Conservation (phyloP, 1,140 invertebrate genomes). For the Panagrolaimus sp. region DNA sequence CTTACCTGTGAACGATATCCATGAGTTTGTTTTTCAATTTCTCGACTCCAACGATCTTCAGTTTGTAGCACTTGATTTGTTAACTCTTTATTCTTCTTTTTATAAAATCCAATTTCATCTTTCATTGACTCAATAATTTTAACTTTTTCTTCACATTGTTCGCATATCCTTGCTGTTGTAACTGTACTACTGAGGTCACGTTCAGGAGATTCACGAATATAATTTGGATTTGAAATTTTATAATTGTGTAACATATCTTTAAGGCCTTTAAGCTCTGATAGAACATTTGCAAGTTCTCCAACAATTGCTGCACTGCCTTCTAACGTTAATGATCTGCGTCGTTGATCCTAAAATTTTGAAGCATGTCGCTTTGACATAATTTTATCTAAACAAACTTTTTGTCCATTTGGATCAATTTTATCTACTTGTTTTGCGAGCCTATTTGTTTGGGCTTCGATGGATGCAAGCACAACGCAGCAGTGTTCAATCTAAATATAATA, state of each 20-base stretch:
- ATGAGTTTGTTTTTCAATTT: constrained; percentile 52
- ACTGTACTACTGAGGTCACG: not conserved
- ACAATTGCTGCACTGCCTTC: constrained; percentile 45
- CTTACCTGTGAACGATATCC: constrained; percentile 42
- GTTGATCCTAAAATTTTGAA: constrained; percentile 42
- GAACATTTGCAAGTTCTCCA: constrained; percentile 48
- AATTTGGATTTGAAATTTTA: constrained; percentile 25
- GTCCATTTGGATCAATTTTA: constrained; percentile 37
- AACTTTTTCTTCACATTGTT: constrained; percentile 31
- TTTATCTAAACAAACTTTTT: not conserved
- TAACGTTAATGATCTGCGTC: constrained; percentile 45
- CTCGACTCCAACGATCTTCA: constrained; percentile 54
- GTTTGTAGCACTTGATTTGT: constrained; percentile 56
- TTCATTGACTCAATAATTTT: constrained; percentile 41
- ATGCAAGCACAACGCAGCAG: constrained; percentile 49
- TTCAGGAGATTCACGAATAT: constrained; percentile 3
- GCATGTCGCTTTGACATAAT: not conserved
- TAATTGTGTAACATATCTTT: constrained; percentile 39
- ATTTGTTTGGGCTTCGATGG: constrained; percentile 50
- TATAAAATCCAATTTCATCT: constrained; percentile 55
- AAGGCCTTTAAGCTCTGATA: constrained; percentile 47
- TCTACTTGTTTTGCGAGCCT: constrained; percentile 49
- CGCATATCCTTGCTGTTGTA: constrained; percentile 17
- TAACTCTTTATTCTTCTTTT: constrained; percentile 57
- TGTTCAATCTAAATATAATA: constrained; percentile 46